Evolutionary conservation across 2,888 invertebrate species (phyloP).

Genomic region (Ariolimax columbianus): DNA sequence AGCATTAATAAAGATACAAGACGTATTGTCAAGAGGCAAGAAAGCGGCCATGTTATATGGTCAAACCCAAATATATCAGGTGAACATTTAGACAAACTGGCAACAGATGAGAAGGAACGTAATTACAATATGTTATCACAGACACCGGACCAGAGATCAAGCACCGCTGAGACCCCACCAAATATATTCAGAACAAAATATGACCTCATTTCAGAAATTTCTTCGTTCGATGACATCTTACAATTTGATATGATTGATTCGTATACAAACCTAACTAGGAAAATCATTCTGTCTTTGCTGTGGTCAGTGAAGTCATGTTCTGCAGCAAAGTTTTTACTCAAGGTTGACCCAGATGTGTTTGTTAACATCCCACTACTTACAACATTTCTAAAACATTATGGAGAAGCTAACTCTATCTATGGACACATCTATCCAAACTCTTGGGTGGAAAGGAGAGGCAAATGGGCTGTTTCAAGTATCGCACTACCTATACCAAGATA

Average conservation of each 20-base stretch:
- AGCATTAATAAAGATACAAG: background rate
- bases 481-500: conserved; percentile 31
- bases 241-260: conserved; percentile 45
- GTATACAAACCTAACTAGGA: conserved; percentile 43
- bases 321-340: conserved; percentile 19
- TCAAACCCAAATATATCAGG: background rate
- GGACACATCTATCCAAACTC: conserved; percentile 33
- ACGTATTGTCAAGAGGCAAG: background rate
- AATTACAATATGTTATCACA: background rate
- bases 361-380: conserved; percentile 41
- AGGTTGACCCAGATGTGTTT: conserved; percentile 49
- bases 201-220: conserved; percentile 8
- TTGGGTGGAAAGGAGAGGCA: conserved; percentile 32
- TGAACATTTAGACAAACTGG: background rate
- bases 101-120: background rate
- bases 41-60: background rate
- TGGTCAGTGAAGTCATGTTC: conserved; percentile 8
- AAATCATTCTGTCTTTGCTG: conserved; percentile 30
- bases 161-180: no score
- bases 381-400: conserved; percentile 34
- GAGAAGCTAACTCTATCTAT: conserved; percentile 42
- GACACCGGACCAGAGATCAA: background rate
- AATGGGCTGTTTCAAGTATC: conserved; percentile 37
- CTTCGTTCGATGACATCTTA: conserved; percentile 36
- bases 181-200: background rate